Percentiles rank a stretch among this genome's conserved stretches.
These are phyloP conservation scores for Byasa hedistus DNA, from an alignment of 2,888 invertebrate genomes.

Conservation along the genomic window DNA sequence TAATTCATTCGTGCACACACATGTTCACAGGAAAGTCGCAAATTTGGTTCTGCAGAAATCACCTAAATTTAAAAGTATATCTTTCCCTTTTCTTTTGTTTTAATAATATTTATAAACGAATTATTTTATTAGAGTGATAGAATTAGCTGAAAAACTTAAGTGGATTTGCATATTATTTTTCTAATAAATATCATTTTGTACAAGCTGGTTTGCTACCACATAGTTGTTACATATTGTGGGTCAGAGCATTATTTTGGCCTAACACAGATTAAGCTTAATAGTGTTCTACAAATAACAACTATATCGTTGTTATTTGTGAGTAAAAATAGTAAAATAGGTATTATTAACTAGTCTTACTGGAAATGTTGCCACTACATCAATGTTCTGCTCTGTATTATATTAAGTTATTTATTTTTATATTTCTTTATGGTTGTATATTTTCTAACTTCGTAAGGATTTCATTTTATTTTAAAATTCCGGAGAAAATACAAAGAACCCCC, in stretches of 20 bases:
- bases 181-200: constrained; percentile 9
- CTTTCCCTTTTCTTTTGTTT: background rate
- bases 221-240: constrained; percentile 31
- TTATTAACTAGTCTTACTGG: constrained; percentile 76
- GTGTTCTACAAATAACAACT: constrained; percentile 38
- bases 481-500: background rate
- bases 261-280: constrained; percentile 39
- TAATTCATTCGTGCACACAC: no score
- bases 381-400: constrained; percentile 77
- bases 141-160: background rate
- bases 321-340: constrained; percentile 70
- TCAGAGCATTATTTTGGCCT: constrained; percentile 37
- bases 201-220: constrained; percentile 11
- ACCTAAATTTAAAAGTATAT: background rate
- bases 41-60: no score
- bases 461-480: constrained; percentile 31
- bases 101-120: background rate
- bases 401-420: constrained; percentile 74
- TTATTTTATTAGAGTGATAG: background rate
- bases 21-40: no score
- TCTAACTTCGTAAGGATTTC: constrained; percentile 56
- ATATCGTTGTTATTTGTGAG: constrained; percentile 50
- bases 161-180: constrained; percentile 15
- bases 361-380: constrained; percentile 76
- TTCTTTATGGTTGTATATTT: constrained; percentile 66